These are phyloP conservation scores for Oxygymnocypris stewartii DNA, from an alignment of 2,113 vertebrate species.

Conservation along the genomic window DNA sequence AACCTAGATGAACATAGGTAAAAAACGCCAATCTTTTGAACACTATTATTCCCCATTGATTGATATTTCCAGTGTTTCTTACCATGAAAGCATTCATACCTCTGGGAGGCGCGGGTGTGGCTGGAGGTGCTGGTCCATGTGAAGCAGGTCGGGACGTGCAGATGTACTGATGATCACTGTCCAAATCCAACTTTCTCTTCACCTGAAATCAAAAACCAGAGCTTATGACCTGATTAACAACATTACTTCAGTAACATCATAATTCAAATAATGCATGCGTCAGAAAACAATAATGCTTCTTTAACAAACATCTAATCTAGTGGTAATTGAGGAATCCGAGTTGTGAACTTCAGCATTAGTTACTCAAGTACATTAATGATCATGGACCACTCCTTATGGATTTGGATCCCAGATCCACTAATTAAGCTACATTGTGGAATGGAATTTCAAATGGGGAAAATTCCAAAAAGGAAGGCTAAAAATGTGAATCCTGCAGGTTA, in stretches of 20 bases:
- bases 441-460: neutral
- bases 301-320: neutral
- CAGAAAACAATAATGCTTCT: neutral
- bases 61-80: neutral
- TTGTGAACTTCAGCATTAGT: neutral
- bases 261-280: neutral
- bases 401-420: neutral
- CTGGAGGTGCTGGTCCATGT: constrained; percentile 74
- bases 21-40: neutral
- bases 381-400: neutral
- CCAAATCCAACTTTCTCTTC: constrained; percentile 93
- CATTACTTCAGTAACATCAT: neutral
- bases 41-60: neutral
- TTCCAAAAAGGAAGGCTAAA: neutral
- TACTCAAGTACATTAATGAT: neutral
- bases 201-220: constrained; percentile 74
- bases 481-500: neutral
- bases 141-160: constrained; percentile 77
- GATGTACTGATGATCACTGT: constrained; percentile 93
- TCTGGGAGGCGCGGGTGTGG: constrained; percentile 76
- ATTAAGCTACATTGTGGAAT: neutral
- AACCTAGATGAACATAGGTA: neutral
- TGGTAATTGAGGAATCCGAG: neutral
- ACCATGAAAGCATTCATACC: constrained; percentile 56
- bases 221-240: neutral